Base-by-base conservation (phyloP, 2,113 vertebrate genomes). In the Anolis carolinensis region DNA sequence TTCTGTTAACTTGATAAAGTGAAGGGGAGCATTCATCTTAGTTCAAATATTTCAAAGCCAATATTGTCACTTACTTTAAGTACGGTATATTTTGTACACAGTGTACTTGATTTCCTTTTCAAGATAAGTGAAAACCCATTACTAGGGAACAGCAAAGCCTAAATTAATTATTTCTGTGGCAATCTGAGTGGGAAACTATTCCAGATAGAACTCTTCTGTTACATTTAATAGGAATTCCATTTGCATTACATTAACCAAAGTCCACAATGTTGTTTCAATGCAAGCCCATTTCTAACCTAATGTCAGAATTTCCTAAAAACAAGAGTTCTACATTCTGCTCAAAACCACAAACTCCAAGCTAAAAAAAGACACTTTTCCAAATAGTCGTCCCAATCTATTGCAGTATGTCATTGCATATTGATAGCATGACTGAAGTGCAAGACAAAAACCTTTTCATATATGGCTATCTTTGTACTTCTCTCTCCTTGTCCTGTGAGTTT, bases 131-230 rank as follows among this genome's bases (percentile, higher is more conserved):
- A 91, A 36, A 93, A 87, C 0, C 75, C 86, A 10, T 83, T 87
- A 84, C 30, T 82, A 75, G 70, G 1, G 88, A 63, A 86, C 86
- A 86, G 91, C 82, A 92, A 94, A 93, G 88, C 62, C 65, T 68
- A 82, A 90, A 55, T 87, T 90, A 90, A 90, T 0, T 1, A 92
- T 50, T 90, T 86, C 65, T 16, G 0, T 82, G 71, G 78, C 83
- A 87, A 76, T 68, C 74, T 81, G 23, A 0, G 65, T 0, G 30
- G 77, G 74, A 90, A 90, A 62, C 81, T 90, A 87, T 13, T 88
- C 90, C 90, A 94, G 88, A 90, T 92, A 90, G 23, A 2, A 71
- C 30, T 81, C 81, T 92, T 89, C 88, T 85, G 63, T 86, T 91
- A 90, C 72, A 86, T 62, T 83, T 84, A 83, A 84, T 83, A 84